Conservation (phyloP, 1,140 invertebrate genomes). For the Drosophila quadrilineata region DNA sequence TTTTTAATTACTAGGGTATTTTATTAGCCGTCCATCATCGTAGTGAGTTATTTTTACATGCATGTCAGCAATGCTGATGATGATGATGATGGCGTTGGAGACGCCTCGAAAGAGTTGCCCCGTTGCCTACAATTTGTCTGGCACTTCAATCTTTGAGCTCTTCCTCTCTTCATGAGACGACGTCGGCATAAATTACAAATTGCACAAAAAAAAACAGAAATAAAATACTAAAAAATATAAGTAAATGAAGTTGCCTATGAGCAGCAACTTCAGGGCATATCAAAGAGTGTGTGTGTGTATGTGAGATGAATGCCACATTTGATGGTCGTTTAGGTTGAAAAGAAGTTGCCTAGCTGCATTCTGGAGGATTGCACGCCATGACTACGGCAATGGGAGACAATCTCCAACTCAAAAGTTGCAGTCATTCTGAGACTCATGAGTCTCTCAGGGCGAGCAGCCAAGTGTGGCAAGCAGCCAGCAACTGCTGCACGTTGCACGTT, state of each 20-base stretch:
- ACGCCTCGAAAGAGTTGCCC: constrained; percentile 16
- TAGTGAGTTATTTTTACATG: constrained; percentile 25
- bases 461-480: constrained; percentile 45
- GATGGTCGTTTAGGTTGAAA: constrained; percentile 61
- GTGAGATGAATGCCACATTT: constrained; percentile 60
- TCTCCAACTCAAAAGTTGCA: constrained; percentile 14
- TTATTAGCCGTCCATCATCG: not conserved
- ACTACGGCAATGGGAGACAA: constrained; percentile 41
- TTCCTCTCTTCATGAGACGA: constrained; percentile 48
- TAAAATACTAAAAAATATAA: constrained; percentile 18
- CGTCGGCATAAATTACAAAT: constrained; percentile 72
- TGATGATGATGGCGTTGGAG: constrained; percentile 19
- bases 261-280: not conserved
- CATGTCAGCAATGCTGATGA: constrained; percentile 49
- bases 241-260: constrained; percentile 50
- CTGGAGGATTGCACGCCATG: constrained; percentile 48
- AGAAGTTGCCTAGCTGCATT: constrained; percentile 63
- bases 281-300: constrained; percentile 12
- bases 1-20: constrained; percentile 8
- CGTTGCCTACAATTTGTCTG: constrained; percentile 52
- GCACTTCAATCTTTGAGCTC: constrained; percentile 45
- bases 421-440: constrained; percentile 2
- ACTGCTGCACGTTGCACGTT: not conserved
- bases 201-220: constrained; percentile 51
- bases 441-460: constrained; percentile 42